Conservation (phyloP, 2,797 vertebrate genomes). For the Adrianichthys oophorus region DNA sequence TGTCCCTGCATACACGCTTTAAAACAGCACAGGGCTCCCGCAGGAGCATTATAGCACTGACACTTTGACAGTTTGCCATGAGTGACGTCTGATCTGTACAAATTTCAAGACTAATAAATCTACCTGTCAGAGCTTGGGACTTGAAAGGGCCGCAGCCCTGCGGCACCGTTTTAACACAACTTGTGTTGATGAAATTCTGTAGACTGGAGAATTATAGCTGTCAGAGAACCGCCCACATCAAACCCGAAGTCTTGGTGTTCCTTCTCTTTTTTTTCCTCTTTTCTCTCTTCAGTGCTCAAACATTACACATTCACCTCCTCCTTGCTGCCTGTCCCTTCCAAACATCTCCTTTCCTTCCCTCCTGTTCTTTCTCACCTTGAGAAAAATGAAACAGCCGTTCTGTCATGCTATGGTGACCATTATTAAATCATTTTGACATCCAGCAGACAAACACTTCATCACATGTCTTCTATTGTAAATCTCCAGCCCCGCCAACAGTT, state of each 20-base stretch:
- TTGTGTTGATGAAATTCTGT: conserved; percentile 98
- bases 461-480: conserved; percentile 22
- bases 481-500: conserved; percentile 27
- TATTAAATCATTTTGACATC: conserved; percentile 80
- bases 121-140: conserved; percentile 96
- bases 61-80: conserved; percentile 93
- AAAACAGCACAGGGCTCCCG: conserved; percentile 65
- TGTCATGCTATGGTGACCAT: conserved; percentile 72
- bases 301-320: conserved; percentile 68
- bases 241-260: conserved; percentile 86
- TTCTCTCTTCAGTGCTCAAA: conserved; percentile 74
- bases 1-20: conserved; percentile 66
- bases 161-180: conserved; percentile 97
- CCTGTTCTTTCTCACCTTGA: conserved; percentile 62
- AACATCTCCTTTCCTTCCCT: conserved; percentile 64
- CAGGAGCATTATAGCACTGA: conserved; percentile 78
- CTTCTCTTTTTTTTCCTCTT: conserved; percentile 62
- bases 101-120: conserved; percentile 99
- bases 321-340: conserved; percentile 56
- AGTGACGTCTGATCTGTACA: conserved; percentile 99
- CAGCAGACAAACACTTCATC: conserved; percentile 23
- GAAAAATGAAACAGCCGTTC: conserved; percentile 77
- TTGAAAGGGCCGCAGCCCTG: conserved; percentile 95
- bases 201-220: conserved; percentile 99
- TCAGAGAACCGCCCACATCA: conserved; percentile 98